A percentile compares a stretch with the other conserved stretches of the same genome.
phyloP scores from a whole-genome alignment of 2,797 vertebrate species.

The Enteromius afrohamiltoni region DNA sequence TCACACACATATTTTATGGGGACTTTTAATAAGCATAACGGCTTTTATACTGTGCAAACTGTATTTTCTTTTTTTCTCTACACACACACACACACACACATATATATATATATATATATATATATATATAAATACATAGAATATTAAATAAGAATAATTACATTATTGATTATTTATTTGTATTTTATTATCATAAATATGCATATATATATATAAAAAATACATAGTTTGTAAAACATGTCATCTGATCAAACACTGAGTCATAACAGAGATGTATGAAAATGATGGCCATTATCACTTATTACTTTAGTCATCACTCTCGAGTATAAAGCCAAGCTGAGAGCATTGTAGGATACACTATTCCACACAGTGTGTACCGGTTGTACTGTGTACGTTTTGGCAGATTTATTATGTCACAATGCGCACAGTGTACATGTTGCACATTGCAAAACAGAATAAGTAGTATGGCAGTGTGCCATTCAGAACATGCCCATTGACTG shows the following conservation, averaged over 20 bases:
- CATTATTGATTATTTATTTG: not conserved
- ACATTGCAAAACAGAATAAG: conserved; percentile 26
- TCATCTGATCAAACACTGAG: not conserved
- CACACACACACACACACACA: not conserved
- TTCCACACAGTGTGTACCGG: not conserved
- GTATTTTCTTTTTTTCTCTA: not conserved
- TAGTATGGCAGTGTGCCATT: conserved; percentile 14
- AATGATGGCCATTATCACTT: not conserved
- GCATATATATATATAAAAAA: not conserved
- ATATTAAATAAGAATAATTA: not conserved
- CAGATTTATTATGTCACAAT: conserved; percentile 1
- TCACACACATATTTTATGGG: not conserved
- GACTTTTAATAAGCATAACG: too few species aligned
- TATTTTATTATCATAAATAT: not conserved
- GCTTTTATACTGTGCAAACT: too few species aligned
- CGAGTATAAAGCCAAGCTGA: not conserved
- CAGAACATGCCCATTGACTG: conserved; percentile 23
- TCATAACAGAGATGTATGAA: not conserved
- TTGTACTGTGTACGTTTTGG: not conserved
- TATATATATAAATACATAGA: not conserved
- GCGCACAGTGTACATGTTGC: not conserved
- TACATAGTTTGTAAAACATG: not conserved
- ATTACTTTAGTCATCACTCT: conserved; percentile 9
- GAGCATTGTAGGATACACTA: not conserved
- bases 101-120: too few species aligned